phyloP scores from a whole-genome alignment of 2,888 invertebrate genomes.

The Drosophila helvetica region DNA sequence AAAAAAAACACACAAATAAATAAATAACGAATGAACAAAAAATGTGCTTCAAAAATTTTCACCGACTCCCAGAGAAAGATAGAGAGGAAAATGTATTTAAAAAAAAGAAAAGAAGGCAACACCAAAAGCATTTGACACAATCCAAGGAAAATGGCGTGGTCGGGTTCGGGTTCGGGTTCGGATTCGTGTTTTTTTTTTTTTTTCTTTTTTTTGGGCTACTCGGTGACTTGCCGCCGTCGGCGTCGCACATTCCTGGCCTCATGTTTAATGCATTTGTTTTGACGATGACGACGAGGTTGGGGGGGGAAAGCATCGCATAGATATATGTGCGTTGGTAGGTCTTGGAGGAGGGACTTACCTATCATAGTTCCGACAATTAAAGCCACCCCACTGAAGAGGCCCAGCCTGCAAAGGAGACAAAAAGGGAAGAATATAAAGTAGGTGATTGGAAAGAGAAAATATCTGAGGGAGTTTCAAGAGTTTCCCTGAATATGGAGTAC shows the following conservation, averaged over 20 bases:
- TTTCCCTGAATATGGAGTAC: not conserved
- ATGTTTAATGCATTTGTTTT: constrained; percentile 23
- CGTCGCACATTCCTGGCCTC: constrained; percentile 2
- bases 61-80: not conserved
- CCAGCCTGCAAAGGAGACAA: constrained; percentile 86
- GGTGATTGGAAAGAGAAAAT: not conserved
- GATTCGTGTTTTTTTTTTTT: constrained; percentile 1
- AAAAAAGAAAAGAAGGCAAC: constrained; percentile 9
- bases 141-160: constrained; percentile 31
- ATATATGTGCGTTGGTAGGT: not conserved
- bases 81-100: constrained; percentile 15
- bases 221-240: too few species aligned
- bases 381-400: constrained; percentile 99
- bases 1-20: constrained; percentile 1
- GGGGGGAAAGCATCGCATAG: too few species aligned
- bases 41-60: constrained; percentile 36
- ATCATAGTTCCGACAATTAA: constrained; percentile 99
- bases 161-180: constrained; percentile 4
- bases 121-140: constrained; percentile 25
- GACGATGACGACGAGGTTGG: not conserved
- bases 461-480: not conserved
- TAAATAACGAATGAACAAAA: constrained; percentile 10
- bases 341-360: constrained; percentile 86
- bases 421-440: too few species aligned
- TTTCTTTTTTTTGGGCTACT: too few species aligned